Evolutionary conservation across 2,888 invertebrate genomes (phyloP).

Genomic region (Idaea biselata): DNA sequence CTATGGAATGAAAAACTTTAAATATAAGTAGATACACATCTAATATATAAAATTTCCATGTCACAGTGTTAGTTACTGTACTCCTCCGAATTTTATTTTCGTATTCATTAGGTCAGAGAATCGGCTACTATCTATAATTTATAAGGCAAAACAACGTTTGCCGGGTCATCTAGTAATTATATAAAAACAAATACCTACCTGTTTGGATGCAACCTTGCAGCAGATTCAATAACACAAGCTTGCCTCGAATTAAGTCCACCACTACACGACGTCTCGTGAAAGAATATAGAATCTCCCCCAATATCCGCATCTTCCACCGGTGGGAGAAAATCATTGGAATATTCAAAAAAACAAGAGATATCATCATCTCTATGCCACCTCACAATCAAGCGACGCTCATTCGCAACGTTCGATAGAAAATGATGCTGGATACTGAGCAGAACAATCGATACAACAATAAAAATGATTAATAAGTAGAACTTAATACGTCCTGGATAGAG

Average conservation of each 20-base stretch:
- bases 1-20: too few relatives aligned
- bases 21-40: too few relatives aligned
- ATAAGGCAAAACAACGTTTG: too few relatives aligned
- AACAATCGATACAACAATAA: not conserved
- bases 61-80: too few relatives aligned
- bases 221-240: constrained; percentile 34
- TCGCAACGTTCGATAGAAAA: not conserved
- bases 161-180: too few relatives aligned
- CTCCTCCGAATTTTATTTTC: too few relatives aligned
- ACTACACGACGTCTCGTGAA: constrained; percentile 83
- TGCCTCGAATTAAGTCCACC: constrained; percentile 53
- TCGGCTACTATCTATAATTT: too few relatives aligned
- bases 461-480: not conserved
- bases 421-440: not conserved
- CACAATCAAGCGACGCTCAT: not conserved
- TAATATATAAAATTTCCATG: too few relatives aligned
- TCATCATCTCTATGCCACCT: not conserved
- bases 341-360: not conserved
- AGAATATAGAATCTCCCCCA: constrained; percentile 73
- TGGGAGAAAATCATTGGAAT: not conserved
- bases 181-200: constrained; percentile 47
- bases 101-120: too few relatives aligned
- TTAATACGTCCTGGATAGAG: not conserved
- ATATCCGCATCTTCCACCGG: not conserved
- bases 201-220: constrained; percentile 28